A percentile compares a stretch with the other conserved stretches of the same genome.
phyloP scores from a whole-genome alignment of 2,888 invertebrate species.

The Pheosia gnoma region DNA sequence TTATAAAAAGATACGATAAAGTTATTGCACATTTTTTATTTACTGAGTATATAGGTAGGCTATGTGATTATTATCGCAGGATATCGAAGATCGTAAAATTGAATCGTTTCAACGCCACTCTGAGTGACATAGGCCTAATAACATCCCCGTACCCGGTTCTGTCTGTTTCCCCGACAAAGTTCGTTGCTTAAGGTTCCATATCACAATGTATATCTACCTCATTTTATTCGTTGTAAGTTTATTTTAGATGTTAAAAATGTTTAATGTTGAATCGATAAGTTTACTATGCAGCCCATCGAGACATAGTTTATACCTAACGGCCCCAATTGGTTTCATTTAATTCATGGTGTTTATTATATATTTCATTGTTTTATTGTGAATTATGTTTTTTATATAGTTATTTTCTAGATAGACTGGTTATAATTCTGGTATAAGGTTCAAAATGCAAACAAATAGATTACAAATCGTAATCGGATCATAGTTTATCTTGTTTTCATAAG shows the following conservation, averaged over 20 bases:
- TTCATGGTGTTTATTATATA: constrained; percentile 50
- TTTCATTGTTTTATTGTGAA: constrained; percentile 41
- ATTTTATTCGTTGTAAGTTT: constrained; percentile 79
- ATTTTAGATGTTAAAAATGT: constrained; percentile 70
- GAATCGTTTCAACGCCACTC: neutral
- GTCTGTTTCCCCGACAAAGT: constrained; percentile 30
- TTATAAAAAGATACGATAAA: constrained; percentile 35
- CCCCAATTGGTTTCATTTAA: constrained; percentile 47
- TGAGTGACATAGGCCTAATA: no score
- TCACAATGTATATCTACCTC: constrained; percentile 83
- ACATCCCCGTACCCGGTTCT: neutral
- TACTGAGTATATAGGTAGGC: neutral
- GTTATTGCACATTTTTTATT: constrained; percentile 31
- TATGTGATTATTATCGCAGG: no score
- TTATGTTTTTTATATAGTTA: constrained; percentile 8
- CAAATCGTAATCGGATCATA: no score
- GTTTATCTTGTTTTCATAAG: no score
- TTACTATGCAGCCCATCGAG: constrained; percentile 58
- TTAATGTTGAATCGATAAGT: constrained; percentile 52
- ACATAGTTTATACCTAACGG: constrained; percentile 29
- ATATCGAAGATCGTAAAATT: no score
- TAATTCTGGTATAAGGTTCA: neutral
- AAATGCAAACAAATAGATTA: neutral
- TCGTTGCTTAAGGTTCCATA: constrained; percentile 71
- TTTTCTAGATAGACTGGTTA: neutral